Evolutionary conservation across 2,888 invertebrate genomes (phyloP), one percentile per base, ranked within the genome.

Genomic region (Dryobota labecula): DNA sequence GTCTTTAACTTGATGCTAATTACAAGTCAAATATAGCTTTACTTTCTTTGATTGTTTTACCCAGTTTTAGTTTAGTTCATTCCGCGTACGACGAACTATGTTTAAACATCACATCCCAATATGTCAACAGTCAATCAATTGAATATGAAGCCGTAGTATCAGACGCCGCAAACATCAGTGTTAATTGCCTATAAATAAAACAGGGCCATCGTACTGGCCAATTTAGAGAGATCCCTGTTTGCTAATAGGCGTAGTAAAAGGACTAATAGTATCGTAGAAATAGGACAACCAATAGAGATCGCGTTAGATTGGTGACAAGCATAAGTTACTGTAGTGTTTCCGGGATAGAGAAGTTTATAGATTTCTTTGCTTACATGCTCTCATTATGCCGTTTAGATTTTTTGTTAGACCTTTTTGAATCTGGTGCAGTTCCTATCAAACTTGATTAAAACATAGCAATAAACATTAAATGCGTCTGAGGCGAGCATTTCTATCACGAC

Each of bases 51-150:
- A 41, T 33, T 13, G 53, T 73, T 66, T 54, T 18, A 49, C n/a
- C 13, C 2, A 15, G 43, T 45, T 60, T 60, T 47, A 27, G 20
- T 9, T 36, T 41, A 60, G 33, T 53, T 73, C 27, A 67, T 70
- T 82, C 72, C 65, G 66, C 63, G 64, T 73, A 75, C 57, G 64
- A 51, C 54, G 63, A 58, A 36, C 61, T 58, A 66, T 84, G 81
- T 78, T 72, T 78, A 78, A 86, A 86, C 83, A 78, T 79, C 82
- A 78, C 83, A 82, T 86, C 85, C 78, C 82, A 83, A 89, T 90
- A 91, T 92, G 92, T 94, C 93, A 93, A 91, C 93, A 92, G 91
- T 90, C 92, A 90, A 94, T 94, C 91, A 93, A 92, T 92, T 88
- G 86, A 85, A 89, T 91, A 88, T 87, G 86, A 88, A 88, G 87